These are phyloP conservation scores for Archaeoteleia sp. DNA, from an alignment of 2,888 invertebrate genomes.

Conservation along the genomic window DNA sequence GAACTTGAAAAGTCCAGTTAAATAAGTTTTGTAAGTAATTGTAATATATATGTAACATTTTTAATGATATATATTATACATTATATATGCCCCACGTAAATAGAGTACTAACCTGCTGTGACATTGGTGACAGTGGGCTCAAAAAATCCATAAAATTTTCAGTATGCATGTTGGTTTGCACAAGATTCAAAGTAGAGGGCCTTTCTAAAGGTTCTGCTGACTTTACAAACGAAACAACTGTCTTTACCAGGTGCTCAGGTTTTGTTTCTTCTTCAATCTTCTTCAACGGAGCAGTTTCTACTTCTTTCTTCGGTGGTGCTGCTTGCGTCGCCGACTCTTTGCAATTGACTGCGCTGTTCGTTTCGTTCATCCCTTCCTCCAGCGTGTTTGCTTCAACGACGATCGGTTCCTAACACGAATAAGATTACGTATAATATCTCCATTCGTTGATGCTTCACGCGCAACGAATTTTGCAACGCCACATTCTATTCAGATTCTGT, in stretches of 20 bases:
- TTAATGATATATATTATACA: no score
- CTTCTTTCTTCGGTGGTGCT: constrained; percentile 47
- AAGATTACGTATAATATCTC: constrained; percentile 54
- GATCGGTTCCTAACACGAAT: constrained; percentile 63
- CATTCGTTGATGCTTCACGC: constrained; percentile 51
- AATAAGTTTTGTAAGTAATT: no score
- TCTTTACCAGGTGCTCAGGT: constrained; percentile 25
- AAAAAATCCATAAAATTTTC: constrained; percentile 56
- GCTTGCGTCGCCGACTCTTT: constrained; percentile 52
- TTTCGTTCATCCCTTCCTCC: constrained; percentile 51
- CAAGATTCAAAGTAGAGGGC: constrained; percentile 60
- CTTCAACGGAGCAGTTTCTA: constrained; percentile 38
- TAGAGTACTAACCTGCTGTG: constrained; percentile 59
- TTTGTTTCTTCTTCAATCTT: constrained; percentile 45
- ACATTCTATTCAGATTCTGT: constrained; percentile 70
- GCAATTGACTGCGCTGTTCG: constrained; percentile 56
- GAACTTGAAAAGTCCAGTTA: no score
- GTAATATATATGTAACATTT: no score
- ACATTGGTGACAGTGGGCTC: constrained; percentile 64
- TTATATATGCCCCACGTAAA: no score
- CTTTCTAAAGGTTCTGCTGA: constrained; percentile 51
- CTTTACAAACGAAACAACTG: constrained; percentile 8
- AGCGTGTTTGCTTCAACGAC: constrained; percentile 28
- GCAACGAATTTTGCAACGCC: constrained; percentile 67
- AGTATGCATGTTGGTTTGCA: constrained; percentile 48